Conservation (phyloP, 2,888 invertebrate genomes). For the Dorcus parallelipipedus region DNA sequence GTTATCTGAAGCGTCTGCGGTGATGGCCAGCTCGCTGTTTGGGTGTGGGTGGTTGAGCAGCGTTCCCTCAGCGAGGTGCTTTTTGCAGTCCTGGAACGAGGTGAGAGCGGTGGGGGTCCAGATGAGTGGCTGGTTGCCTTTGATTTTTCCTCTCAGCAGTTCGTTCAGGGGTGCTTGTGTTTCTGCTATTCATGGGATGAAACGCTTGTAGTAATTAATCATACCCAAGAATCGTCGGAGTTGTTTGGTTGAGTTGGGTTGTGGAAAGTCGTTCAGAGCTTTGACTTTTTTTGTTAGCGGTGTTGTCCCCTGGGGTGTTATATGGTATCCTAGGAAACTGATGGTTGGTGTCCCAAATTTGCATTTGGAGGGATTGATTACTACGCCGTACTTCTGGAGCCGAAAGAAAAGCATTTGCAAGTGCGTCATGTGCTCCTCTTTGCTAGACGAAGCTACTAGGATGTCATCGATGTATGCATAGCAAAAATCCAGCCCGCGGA, state of each 20-base stretch:
- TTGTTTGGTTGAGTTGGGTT: conserved; percentile 14
- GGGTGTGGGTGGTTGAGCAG: conserved; percentile 16
- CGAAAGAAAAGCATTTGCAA: conserved; percentile 27
- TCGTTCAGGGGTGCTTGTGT: conserved; percentile 37
- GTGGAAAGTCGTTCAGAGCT: too few species aligned
- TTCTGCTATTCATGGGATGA: conserved; percentile 37
- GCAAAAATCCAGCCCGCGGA: too few species aligned
- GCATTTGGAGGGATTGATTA: conserved; percentile 37
- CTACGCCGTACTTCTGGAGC: conserved; percentile 29
- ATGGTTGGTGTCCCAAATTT: conserved; percentile 27
- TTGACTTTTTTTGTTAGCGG: too few species aligned
- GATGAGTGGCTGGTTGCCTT: too few species aligned
- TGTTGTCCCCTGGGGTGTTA: too few species aligned
- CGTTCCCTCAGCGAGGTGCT: conserved; percentile 16
- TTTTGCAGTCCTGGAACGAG: conserved; percentile 6
- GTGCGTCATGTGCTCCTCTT: conserved; percentile 30
- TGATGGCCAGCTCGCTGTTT: not conserved
- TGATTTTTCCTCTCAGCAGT: conserved; percentile 18
- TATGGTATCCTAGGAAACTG: not conserved
- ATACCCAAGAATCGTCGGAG: conserved; percentile 38
- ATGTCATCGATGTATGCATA: too few species aligned
- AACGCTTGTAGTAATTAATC: conserved; percentile 41
- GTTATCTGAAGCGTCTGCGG: not conserved
- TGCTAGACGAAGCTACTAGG: not conserved
- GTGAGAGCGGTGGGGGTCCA: too few species aligned